Conservation (phyloP, 2,797 vertebrate species). For the Champsocephalus gunnari region DNA sequence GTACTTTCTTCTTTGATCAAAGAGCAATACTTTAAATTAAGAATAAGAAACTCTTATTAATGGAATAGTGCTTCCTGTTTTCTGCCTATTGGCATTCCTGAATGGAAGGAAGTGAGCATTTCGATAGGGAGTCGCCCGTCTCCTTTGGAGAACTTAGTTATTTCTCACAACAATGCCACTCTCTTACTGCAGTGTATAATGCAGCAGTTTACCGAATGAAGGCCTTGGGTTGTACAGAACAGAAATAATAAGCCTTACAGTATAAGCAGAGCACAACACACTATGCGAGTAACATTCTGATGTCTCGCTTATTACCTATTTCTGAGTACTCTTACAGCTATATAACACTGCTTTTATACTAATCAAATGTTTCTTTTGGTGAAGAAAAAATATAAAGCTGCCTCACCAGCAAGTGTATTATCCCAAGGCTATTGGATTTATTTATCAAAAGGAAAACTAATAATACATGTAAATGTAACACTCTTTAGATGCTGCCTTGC, state of each 20-base stretch:
- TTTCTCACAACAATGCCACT: slow-evolving; percentile 53
- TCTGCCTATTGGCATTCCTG: slow-evolving; percentile 54
- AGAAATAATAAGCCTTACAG: neutral
- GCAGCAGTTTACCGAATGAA: neutral
- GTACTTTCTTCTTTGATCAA: slow-evolving; percentile 20
- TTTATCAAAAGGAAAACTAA: neutral
- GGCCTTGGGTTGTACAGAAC: neutral
- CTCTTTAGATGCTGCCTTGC: neutral
- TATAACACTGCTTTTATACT: neutral
- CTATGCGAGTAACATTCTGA: neutral
- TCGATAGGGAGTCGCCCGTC: slow-evolving; percentile 52
- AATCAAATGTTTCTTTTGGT: neutral
- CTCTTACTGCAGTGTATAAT: neutral
- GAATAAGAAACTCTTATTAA: slow-evolving; percentile 28
- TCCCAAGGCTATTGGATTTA: neutral
- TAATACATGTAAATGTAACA: neutral
- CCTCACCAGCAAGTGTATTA: neutral
- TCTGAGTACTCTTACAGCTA: neutral
- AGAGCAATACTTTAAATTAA: slow-evolving; percentile 14
- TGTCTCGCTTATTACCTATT: neutral
- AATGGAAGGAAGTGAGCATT: slow-evolving; percentile 72
- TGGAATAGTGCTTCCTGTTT: slow-evolving; percentile 69
- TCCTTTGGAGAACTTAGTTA: slow-evolving; percentile 30
- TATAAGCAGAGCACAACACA: neutral
- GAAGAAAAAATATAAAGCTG: neutral